These are phyloP conservation scores for Pristiophorus japonicus DNA, from an alignment of 2,113 vertebrate species.

Conservation along the genomic window DNA sequence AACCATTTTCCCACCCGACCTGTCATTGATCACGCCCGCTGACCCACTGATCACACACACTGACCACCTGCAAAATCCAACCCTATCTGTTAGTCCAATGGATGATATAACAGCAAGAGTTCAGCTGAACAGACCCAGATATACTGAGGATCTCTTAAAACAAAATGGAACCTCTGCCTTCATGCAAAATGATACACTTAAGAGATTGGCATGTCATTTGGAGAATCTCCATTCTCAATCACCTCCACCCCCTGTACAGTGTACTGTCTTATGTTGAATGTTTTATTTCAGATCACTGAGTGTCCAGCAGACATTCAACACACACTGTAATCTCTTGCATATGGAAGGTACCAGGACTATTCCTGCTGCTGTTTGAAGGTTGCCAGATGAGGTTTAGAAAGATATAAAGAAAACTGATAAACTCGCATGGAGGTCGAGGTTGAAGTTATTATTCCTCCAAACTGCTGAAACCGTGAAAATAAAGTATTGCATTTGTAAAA, in stretches of 20 bases:
- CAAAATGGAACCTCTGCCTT: background rate
- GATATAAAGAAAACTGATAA: background rate
- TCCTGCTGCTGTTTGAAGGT: conserved; percentile 11
- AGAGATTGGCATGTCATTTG: background rate
- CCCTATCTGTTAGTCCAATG: background rate
- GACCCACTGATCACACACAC: too few species aligned
- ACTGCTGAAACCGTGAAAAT: conserved; percentile 11
- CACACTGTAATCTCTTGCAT: background rate
- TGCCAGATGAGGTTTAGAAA: background rate
- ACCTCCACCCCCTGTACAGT: background rate
- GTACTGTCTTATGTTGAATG: background rate
- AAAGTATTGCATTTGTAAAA: conserved; percentile 26
- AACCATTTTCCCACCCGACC: too few species aligned
- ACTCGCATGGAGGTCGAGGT: background rate
- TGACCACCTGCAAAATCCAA: too few species aligned
- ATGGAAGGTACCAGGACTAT: background rate
- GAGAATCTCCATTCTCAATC: background rate
- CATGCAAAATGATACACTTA: background rate
- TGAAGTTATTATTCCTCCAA: conserved; percentile 18
- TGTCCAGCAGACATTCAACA: background rate
- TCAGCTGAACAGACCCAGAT: background rate
- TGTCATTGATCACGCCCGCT: too few species aligned
- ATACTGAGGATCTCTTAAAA: background rate
- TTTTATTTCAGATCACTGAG: conserved; percentile 10
- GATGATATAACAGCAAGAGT: background rate